A percentile compares a stretch with the other conserved stretches of the same genome.
phyloP scores from a whole-genome alignment of 2,113 vertebrate genomes.

The Heptranchias perlo region DNA sequence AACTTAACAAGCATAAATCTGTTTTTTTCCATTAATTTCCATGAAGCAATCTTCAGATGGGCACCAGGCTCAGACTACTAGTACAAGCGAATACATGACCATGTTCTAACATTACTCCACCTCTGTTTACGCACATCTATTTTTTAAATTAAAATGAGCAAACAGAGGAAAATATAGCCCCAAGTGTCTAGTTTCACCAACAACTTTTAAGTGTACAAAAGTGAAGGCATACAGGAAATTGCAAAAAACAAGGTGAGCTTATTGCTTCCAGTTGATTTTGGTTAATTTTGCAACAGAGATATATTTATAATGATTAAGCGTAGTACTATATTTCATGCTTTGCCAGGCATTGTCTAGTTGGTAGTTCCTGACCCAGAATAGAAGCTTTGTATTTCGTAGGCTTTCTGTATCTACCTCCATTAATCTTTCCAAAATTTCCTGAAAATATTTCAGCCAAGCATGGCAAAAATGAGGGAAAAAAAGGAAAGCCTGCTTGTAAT shows the following conservation, averaged over 20 bases:
- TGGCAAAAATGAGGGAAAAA: not conserved
- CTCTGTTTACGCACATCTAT: not conserved
- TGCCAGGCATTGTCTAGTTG: not conserved
- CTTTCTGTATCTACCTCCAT: slow-evolving; percentile 11
- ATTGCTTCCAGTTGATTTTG: not conserved
- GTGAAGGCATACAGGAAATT: not conserved
- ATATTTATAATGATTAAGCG: not conserved
- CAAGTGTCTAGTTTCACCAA: not conserved
- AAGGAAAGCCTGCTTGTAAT: not conserved
- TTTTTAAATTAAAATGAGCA: not conserved
- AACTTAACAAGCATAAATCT: not conserved
- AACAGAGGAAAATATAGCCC: not conserved
- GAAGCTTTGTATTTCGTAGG: not conserved
- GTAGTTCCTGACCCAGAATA: not conserved
- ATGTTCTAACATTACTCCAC: not conserved
- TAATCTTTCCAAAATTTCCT: slow-evolving; percentile 10
- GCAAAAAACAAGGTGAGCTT: not conserved
- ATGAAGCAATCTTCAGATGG: not conserved
- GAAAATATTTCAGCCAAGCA: not conserved
- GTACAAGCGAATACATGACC: not conserved
- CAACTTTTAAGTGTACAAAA: not conserved
- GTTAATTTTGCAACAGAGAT: not conserved
- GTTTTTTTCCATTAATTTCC: not conserved
- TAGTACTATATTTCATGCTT: not conserved
- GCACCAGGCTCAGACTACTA: not conserved